A percentile compares a stretch with the other conserved stretches of the same genome.
These are phyloP conservation scores for Pelodiscus sinensis DNA, from an alignment of 2,113 vertebrate genomes.

Conservation along the genomic window DNA sequence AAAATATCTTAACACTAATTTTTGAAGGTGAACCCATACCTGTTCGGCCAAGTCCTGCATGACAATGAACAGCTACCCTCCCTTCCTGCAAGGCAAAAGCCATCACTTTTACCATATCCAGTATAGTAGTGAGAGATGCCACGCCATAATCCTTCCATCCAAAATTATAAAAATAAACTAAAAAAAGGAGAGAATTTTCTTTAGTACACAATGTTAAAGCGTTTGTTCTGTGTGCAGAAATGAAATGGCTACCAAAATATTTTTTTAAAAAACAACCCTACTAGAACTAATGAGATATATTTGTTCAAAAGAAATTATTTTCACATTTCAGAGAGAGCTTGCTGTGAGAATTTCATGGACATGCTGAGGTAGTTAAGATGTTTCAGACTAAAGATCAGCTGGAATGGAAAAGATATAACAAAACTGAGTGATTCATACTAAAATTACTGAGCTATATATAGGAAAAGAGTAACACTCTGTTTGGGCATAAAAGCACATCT, in stretches of 20 bases:
- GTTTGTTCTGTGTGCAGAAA: background rate
- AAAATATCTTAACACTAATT: background rate
- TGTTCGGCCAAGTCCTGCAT: slow-evolving; percentile 96
- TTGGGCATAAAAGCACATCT: slow-evolving; percentile 37
- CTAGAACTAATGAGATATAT: background rate
- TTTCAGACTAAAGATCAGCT: slow-evolving; percentile 41
- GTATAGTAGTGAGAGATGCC: slow-evolving; percentile 93
- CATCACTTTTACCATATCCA: slow-evolving; percentile 99
- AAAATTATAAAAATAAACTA: slow-evolving; percentile 99
- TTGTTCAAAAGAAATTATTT: slow-evolving; percentile 9
- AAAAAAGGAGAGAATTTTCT: slow-evolving; percentile 57
- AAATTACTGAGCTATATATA: slow-evolving; percentile 41
- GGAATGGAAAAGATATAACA: slow-evolving; percentile 51
- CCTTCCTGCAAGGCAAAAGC: slow-evolving; percentile 95
- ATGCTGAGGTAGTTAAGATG: background rate
- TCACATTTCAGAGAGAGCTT: background rate
- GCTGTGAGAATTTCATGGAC: slow-evolving; percentile 30
- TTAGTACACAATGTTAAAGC: accelerated
- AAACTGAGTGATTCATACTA: slow-evolving; percentile 31
- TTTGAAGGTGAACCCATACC: slow-evolving; percentile 71
- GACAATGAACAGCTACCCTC: slow-evolving; percentile 94
- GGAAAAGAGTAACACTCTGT: slow-evolving; percentile 2
- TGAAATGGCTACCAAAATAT: background rate
- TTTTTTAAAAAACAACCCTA: background rate
- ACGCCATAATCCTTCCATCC: slow-evolving; percentile 99